Evolutionary conservation across 2,797 vertebrate genomes (phyloP), one percentile per base, ranked within the genome.

Genomic region (Dendrocincla fuliginosa): DNA sequence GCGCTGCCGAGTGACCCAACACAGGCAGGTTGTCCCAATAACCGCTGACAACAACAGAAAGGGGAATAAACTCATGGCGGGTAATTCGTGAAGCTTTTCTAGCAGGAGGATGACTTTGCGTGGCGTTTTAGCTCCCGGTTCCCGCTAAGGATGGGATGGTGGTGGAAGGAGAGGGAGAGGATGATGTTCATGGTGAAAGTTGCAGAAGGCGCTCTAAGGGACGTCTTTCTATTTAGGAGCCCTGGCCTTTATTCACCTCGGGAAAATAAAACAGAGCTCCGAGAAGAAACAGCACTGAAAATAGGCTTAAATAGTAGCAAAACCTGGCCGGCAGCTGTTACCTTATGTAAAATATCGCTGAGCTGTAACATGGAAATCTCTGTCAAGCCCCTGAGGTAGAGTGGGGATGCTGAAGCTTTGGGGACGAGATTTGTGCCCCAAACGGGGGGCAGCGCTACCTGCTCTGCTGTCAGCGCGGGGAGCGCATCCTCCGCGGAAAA

Each of bases 21-120:
- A 33, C 25, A 16, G 46, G 5, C 30, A 33, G 30, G 10, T 10
- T 22, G 47, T 57, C 57, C 82, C 57, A 23, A 3, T 0, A 32
- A 16, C 4, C 41, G 1, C 39, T 4, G 68, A 5, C 37, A 19
- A 1, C 33, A 2, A 1, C 13, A 18, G 32, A 39, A 24, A 46
- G 47, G 39, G 55, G 52, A 23, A 27, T 3, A 4, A 23, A 19
- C 49, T 10, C 47, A 0, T 14, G 0, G 20, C 2, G 42, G 55
- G 24, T 4, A 1, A 1, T 37, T 41, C 61, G 14, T 3, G 3
- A 22, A 5, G 53, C 32, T 87, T 57, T 76, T 47, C 39, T 5
- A 19, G 50, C 61, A 18, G 57, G 25, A 46, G 32, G 7, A 8
- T 3, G 61, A 74, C 46, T 93, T 73, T 8, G 87, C 2, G n/a